Base-by-base conservation (phyloP, 1,140 invertebrate genomes). In the Pygmarrhopalites habei region DNA sequence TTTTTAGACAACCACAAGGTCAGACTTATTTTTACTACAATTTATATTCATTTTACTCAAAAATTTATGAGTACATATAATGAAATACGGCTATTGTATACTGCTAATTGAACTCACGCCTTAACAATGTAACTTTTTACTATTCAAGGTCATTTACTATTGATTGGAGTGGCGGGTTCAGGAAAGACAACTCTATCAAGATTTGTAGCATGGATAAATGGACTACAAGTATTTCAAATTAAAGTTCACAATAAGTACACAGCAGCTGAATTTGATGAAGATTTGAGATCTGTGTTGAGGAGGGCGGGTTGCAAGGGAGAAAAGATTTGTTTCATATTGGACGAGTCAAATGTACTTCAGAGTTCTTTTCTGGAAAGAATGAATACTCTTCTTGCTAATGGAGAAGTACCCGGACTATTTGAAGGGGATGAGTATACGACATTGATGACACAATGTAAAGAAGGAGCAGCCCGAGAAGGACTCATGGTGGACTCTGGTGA, bases 151-250 rank as follows among this genome's bases (percentile, higher is more conserved):
- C 96, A 99, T 78, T 76, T 99, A 58, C 78, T 99, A 64, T 80
- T 99, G 0, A 99, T 99, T 74, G 95, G 95, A 71, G 92, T 96
- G 1, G 95, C 94, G 67, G 97, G 97, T 35, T 92, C 95, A 66
- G 97, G 96, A 59, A 99, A 99, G 80, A 99, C 97, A 1, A 99
- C 96, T 15, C 82, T 99, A 55, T 98, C 95, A 10, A 81, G 96
- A 66, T 99, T 99, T 78, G 97, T 99, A 28, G 96, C 97, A 51
- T 99, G 97, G 95, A 97, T 99, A 88, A 99, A 99, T 79, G 97
- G 96, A 28, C 80, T 99, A 2, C 92, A 89, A 63, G 95, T 99
- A 17, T 98, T 98, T 82, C 96, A 97, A 80, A 95, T 96, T 61
- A 93, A 93, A 79, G 94, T 98, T 0, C 96, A 99, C 78, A 99